phyloP scores from a whole-genome alignment of 2,888 invertebrate genomes.

The Myopa testacea region DNA sequence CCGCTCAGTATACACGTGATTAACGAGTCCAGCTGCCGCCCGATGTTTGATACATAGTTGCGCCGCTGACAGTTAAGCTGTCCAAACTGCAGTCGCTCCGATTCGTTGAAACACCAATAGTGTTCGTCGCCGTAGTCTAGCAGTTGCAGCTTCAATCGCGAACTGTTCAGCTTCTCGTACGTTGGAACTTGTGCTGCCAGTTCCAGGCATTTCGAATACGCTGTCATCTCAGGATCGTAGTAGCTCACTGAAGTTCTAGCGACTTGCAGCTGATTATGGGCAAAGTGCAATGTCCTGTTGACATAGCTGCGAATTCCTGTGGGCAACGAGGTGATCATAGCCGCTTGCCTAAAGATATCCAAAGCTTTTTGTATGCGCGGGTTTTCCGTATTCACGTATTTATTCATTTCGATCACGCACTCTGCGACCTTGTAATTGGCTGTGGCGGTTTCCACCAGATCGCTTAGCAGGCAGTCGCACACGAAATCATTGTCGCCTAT shows the following conservation, averaged over 20 bases:
- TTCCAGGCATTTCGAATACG: not conserved
- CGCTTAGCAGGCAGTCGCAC: conserved; percentile 72
- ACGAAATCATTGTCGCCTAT: conserved; percentile 71
- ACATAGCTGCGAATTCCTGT: conserved; percentile 47
- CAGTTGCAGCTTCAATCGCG: conserved; percentile 59
- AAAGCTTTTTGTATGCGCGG: not conserved
- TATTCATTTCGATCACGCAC: conserved; percentile 45
- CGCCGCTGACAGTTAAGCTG: conserved; percentile 54
- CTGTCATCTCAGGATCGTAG: not conserved
- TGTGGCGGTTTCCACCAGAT: conserved; percentile 69
- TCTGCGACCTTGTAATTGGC: conserved; percentile 57
- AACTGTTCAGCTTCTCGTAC: conserved; percentile 46
- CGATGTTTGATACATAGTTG: conserved; percentile 38
- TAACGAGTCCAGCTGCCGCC: conserved; percentile 48
- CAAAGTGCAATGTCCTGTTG: conserved; percentile 48
- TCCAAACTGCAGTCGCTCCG: conserved; percentile 56
- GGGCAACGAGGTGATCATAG: conserved; percentile 46
- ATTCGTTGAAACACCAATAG: conserved; percentile 67
- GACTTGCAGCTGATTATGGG: conserved; percentile 47
- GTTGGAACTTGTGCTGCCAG: not conserved
- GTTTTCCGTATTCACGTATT: not conserved
- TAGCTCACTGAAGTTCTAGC: not conserved
- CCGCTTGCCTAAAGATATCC: not conserved
- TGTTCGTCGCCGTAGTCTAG: conserved; percentile 64
- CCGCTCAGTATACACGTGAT: conserved; percentile 51